Base-by-base conservation (phyloP, 2,888 invertebrate genomes). In the Cybosia mesomella region DNA sequence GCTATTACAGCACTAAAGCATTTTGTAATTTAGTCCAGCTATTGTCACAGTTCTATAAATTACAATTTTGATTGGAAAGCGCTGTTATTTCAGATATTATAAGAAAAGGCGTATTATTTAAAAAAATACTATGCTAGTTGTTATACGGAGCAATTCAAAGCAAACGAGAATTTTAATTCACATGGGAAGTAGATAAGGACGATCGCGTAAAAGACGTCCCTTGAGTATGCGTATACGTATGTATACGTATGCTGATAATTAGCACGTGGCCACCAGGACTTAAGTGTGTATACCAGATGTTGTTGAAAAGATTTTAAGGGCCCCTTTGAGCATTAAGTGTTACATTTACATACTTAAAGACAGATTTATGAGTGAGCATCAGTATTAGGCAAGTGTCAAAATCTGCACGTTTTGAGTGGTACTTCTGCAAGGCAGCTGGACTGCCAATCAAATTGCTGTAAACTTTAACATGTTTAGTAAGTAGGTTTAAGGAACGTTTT, bases 381-480 rank as follows among this genome's bases (percentile, higher is more conserved):
- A 72, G 71, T 71, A 76, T 81, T 80, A 75, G 66, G 75, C 73
- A 80, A 76, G 85, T 85, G 85, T 84, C 77, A 82, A 83, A 82
- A 81, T 88, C 81, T 78, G 82, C 89, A 88, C 85, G 73, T 88
- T 83, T 89, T 77, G 87, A 91, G 91, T 89, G 88, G 77, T 79
- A 72, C 83, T 90, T 91, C 90, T 87, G 83, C 64, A 68, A 72
- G 77, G 74, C 79, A 66, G 68, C 59, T 70, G 78, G 81, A 84
- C 80, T 85, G 74, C 49, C 58, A 64, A 13, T 68, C 10, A 58
- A 64, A 67, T 71, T 74, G 58, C 53, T 69, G 67, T 63, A 69
- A 79, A 76, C 74, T 76, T 39, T 39, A 4, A 39, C 39, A 39
- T 15, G 39, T 39, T 39, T 15, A 39, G 15, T 28, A 28, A 28